Evolutionary conservation across 2,113 vertebrate genomes (phyloP).

Genomic region (Cryptomyrus ogoouensis): DNA sequence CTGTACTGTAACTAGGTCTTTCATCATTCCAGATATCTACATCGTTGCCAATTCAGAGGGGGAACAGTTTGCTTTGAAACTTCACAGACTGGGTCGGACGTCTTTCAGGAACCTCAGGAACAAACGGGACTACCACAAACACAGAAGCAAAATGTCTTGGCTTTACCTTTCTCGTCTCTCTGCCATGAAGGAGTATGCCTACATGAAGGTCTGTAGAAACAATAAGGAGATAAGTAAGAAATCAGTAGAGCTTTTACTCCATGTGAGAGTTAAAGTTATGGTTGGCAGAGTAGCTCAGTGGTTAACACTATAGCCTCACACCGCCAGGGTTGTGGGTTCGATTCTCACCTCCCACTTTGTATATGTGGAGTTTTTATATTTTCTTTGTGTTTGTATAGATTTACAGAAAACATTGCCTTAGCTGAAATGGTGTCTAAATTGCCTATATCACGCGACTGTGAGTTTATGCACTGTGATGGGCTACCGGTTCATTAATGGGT

Average conservation of each 20-base stretch:
- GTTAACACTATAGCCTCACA: not conserved
- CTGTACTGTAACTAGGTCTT: not conserved
- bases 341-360: not conserved
- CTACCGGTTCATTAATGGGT: too few relatives aligned
- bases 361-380: not conserved
- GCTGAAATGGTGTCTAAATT: not conserved
- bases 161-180: slow-evolving; percentile 94
- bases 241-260: not conserved
- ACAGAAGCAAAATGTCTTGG: slow-evolving; percentile 88
- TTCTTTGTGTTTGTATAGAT: not conserved
- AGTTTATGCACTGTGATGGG: not conserved
- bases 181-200: slow-evolving; percentile 97
- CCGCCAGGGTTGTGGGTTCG: not conserved
- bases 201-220: slow-evolving; percentile 79
- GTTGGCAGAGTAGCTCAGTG: not conserved
- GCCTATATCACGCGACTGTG: not conserved
- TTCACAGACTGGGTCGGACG: slow-evolving; percentile 87
- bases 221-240: not conserved
- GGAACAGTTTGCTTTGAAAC: slow-evolving; percentile 81
- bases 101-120: slow-evolving; percentile 94
- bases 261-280: not conserved
- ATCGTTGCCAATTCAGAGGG: slow-evolving; percentile 81
- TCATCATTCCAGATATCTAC: slow-evolving; percentile 77
- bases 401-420: not conserved
- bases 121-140: slow-evolving; percentile 93